Evolutionary conservation across 2,888 invertebrate species (phyloP), one percentile per base, ranked within the genome.

Genomic region (Heliconius ismenius): DNA sequence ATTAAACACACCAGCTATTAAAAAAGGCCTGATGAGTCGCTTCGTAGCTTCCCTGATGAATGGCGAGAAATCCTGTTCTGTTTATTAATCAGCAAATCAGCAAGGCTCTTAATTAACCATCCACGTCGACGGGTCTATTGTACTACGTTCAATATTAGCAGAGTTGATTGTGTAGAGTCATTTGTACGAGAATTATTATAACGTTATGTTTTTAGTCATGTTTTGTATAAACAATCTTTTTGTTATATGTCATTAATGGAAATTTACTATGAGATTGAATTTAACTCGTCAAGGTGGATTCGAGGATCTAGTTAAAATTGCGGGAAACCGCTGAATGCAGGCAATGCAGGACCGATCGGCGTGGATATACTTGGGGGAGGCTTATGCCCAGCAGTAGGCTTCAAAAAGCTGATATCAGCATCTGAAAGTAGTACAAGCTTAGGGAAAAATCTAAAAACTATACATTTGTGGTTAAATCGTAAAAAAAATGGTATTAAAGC

Each of bases 61-160:
- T 13, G 58, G 73, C 24, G 73, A 73, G 73, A 60, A 73, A 62
- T 73, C 73, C 73, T 60, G 73, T 26, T 73, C 73, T 60, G 72
- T 72, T 73, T 43, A 36, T 73, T 62, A 62, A 73, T 73, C 39
- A 39, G 39, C 73, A 62, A 73, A 73, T 43, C n/a, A n/a, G 73
- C 73, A 21, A n/a, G 32, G 26, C 39, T 62, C 62, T 62, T 73
- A 73, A 73, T 73, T 72, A 72, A 58, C 39, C 21, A 60, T 58
- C 60, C 58, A 39, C 60, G 72, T 73, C 60, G 60, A 60, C 62
- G 15, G 36, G 26, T 36, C 72, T 72, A 58, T 72, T 69, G 69
- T 54, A 7, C 9, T 69, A 54, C 28, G 11, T 10, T 49, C 69
- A 69, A 70, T 32, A 32, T 28, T 32, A 70, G 21, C 32, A 15